A percentile compares a stretch with the other conserved stretches of the same genome.
Evolutionary conservation across 1,140 invertebrate genomes (phyloP).

Genomic region (Lutraria rhynchaena): DNA sequence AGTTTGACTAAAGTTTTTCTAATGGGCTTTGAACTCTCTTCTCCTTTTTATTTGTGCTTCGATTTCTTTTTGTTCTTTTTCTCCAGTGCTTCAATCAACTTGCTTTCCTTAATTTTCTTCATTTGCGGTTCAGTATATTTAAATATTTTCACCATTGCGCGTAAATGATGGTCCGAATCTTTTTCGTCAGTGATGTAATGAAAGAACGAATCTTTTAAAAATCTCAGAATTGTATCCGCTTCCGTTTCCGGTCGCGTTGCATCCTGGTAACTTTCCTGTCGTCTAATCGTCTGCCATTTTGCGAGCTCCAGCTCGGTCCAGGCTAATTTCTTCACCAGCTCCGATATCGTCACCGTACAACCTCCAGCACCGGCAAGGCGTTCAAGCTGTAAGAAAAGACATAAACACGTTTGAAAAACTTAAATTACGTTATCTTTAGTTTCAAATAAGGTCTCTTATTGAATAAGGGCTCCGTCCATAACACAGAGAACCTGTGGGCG

Average conservation of each 20-base stretch:
- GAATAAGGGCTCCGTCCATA: too few relatives aligned
- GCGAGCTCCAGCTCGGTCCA: constrained; percentile 73
- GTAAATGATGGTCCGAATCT: constrained; percentile 69
- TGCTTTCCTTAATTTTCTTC: constrained; percentile 66
- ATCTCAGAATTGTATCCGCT: constrained; percentile 72
- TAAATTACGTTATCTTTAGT: too few relatives aligned
- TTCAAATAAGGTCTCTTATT: too few relatives aligned
- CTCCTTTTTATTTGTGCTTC: constrained; percentile 17
- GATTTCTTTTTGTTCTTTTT: constrained; percentile 41
- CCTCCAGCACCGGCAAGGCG: constrained; percentile 52
- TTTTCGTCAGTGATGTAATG: constrained; percentile 73
- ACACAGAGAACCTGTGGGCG: too few relatives aligned
- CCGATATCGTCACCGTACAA: constrained; percentile 63
- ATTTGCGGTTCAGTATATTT: constrained; percentile 73
- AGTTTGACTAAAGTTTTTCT: too few relatives aligned
- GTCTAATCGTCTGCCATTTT: constrained; percentile 74
- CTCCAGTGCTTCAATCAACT: constrained; percentile 40
- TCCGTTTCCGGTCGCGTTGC: constrained; percentile 73
- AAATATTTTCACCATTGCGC: constrained; percentile 76
- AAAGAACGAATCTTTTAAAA: constrained; percentile 76
- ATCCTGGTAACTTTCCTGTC: constrained; percentile 72
- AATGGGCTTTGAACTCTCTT: too few relatives aligned
- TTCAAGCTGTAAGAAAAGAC: constrained; percentile 67
- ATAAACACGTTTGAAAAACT: too few relatives aligned
- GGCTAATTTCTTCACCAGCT: constrained; percentile 69